Percentiles rank a stretch among this genome's conserved stretches.
Conservation (phyloP, 2,888 invertebrate species). For the Oxycera nigricornis region DNA sequence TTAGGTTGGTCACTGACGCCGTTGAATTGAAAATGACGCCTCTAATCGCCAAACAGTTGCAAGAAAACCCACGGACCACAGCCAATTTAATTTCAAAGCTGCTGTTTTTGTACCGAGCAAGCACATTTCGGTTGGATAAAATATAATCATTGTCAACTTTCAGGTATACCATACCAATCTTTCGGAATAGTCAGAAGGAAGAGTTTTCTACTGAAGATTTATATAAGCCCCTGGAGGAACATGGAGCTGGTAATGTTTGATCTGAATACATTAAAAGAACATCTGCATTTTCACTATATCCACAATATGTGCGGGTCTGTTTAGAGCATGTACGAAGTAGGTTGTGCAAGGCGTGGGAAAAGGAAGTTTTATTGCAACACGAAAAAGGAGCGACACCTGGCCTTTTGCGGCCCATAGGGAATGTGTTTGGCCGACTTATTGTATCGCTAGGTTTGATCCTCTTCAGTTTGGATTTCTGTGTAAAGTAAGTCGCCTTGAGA, state of each 20-base stretch:
- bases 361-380: slow-evolving; percentile 62
- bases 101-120: not conserved
- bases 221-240: slow-evolving; percentile 69
- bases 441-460: slow-evolving; percentile 67
- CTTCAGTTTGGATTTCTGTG: slow-evolving; percentile 68
- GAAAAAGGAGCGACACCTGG: slow-evolving; percentile 57
- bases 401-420: slow-evolving; percentile 62
- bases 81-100: not conserved
- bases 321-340: slow-evolving; percentile 65
- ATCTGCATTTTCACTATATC: not conserved
- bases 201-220: slow-evolving; percentile 74
- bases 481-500: slow-evolving; percentile 59
- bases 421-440: slow-evolving; percentile 69
- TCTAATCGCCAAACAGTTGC: too few relatives aligned
- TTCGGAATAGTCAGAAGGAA: slow-evolving; percentile 60
- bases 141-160: not conserved
- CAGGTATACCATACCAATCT: not conserved
- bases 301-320: slow-evolving; percentile 31
- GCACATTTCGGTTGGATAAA: not conserved
- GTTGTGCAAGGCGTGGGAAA: slow-evolving; percentile 67
- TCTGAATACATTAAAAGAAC: not conserved
- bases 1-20: too few relatives aligned
- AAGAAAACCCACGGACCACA: not conserved
- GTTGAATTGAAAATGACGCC: too few relatives aligned
- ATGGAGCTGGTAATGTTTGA: slow-evolving; percentile 64